Conservation (phyloP, 2,888 invertebrate genomes). For the Cancer borealis region DNA sequence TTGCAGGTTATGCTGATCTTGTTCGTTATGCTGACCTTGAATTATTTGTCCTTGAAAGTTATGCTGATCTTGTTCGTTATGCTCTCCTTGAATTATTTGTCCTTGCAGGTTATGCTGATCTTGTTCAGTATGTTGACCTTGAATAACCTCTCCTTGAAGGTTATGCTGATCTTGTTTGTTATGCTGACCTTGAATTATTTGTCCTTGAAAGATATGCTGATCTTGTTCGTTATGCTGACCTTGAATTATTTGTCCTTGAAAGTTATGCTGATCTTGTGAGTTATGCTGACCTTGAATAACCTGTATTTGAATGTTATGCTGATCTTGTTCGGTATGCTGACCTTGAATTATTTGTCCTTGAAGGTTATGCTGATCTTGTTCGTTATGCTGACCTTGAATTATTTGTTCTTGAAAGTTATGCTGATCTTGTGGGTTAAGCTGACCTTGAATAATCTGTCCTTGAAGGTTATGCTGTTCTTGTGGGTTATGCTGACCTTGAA, state of each 20-base stretch:
- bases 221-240: background rate
- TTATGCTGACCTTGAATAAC: background rate
- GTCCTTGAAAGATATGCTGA: background rate
- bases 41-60: background rate
- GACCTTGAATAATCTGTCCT: background rate
- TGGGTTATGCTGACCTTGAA: background rate
- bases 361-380: background rate
- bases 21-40: background rate
- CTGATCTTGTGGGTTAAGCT: background rate
- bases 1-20: slow-evolving; percentile 23
- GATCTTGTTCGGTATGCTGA: background rate
- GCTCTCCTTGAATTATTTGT: background rate
- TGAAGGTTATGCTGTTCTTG: background rate
- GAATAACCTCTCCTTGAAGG: no score
- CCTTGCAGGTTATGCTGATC: background rate
- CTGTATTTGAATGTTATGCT: background rate
- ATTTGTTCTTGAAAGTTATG: background rate
- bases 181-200: background rate
- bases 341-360: background rate
- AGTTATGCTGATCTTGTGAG: background rate
- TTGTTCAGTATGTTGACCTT: background rate
- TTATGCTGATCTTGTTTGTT: background rate
- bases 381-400: background rate
- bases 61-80: background rate
- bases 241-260: background rate